phyloP scores from a whole-genome alignment of 2,113 vertebrate species.

The Paradoxurus hermaphroditus region DNA sequence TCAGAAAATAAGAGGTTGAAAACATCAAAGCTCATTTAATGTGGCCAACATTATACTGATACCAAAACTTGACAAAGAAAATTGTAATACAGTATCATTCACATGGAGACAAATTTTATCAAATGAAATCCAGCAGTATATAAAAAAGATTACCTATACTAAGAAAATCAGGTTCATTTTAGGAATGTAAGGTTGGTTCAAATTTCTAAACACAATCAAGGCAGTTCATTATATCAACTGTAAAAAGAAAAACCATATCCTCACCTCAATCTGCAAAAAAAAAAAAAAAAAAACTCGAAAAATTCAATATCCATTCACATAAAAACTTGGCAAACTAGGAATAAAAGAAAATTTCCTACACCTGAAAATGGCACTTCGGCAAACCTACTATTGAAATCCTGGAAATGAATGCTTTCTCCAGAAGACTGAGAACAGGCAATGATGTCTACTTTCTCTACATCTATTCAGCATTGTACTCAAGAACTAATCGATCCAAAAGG shows the following conservation, averaged over 20 bases:
- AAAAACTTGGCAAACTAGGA: neutral
- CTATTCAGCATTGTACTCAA: neutral
- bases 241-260: neutral
- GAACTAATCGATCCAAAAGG: neutral
- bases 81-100: neutral
- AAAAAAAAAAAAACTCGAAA: neutral
- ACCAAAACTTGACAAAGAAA: neutral
- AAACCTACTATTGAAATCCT: neutral
- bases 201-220: neutral
- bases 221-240: neutral
- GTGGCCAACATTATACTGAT: neutral
- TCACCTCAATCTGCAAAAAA: neutral
- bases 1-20: neutral
- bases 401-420: neutral
- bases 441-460: neutral
- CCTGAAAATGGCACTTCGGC: neutral
- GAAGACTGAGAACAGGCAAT: neutral
- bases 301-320: neutral
- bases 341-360: neutral
- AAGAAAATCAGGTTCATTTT: constrained; percentile 6
- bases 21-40: neutral
- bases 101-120: neutral
- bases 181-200: neutral
- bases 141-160: neutral
- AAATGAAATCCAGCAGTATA: neutral